Evolutionary conservation across 2,888 invertebrate genomes (phyloP), one percentile per base, ranked within the genome.

Genomic region (Luperina testacea): DNA sequence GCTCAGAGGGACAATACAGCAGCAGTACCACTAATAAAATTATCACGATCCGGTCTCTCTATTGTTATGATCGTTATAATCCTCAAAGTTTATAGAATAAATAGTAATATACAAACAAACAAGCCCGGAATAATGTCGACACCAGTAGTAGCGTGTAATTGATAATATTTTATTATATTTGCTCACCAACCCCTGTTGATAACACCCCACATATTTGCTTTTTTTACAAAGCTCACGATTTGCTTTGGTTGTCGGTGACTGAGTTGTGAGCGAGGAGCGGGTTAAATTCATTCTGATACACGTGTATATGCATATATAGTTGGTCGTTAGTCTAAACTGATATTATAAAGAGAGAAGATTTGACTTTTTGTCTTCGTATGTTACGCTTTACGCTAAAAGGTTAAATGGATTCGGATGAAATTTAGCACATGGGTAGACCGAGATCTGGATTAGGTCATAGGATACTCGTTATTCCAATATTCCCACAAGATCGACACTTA

Each of bases 101-200:
- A 87, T 83, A 86, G 51, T 85, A 77, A 84, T 83, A 79, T 79
- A 72, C 80, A 80, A 77, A 81, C 75, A 86, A 86, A 85, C 82
- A 87, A 85, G 74, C 75, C 77, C 83, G 86, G 63, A 80, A 79
- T 82, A 87, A 88, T 82, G 79, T 78, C 81, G 79, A 78, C 89
- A 90, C 91, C 92, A 93, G 91, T 87, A 90, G 92, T 86, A 89
- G 89, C 94, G 92, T 95, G 93, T 93, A 96, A 96, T 95, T 95
- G 94, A 94, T 94, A 94, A 94, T 95, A 93, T 93, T 95, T 93
- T 93, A 94, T 93, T 92, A 92, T 95, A 95, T 95, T 95, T 95
- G 94, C 91, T 86, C 87, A 92, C 92, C 91, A 90, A 92, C 92
- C 93, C 93, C 90, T 88, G 45, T 81, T 92, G 92, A 93, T 91